Evolutionary conservation across 2,888 invertebrate species (phyloP).

Genomic region (Tenthredo mesomela): DNA sequence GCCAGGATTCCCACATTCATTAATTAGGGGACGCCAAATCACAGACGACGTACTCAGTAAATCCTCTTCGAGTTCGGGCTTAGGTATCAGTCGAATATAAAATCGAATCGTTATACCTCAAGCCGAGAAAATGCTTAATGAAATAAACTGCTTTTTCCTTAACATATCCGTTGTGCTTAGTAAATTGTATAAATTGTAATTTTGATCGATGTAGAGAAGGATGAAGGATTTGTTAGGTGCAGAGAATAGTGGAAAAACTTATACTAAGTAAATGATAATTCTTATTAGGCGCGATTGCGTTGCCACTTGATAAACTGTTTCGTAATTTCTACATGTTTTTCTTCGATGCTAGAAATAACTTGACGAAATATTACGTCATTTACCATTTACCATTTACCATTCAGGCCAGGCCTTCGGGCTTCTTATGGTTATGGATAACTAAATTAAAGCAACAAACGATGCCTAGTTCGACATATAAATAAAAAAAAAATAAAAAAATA

Average conservation of each 20-base stretch:
- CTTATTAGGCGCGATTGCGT: conserved; percentile 42
- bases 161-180: conserved; percentile 43
- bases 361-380: conserved; percentile 32
- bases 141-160: conserved; percentile 36
- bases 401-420: conserved; percentile 26
- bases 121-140: conserved; percentile 54
- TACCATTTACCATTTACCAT: conserved; percentile 8
- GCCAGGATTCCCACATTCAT: conserved; percentile 61
- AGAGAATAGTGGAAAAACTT: background rate
- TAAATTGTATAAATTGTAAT: conserved; percentile 35
- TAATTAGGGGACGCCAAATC: conserved; percentile 40
- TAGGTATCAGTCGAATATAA: background rate
- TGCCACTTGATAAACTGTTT: conserved; percentile 37
- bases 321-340: conserved; percentile 43
- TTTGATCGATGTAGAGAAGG: conserved; percentile 33
- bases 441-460: conserved; percentile 25
- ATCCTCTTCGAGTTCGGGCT: conserved; percentile 4
- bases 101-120: conserved; percentile 27
- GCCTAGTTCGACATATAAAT: background rate
- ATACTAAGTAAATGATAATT: conserved; percentile 33
- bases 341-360: conserved; percentile 39
- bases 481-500: background rate
- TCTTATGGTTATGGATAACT: conserved; percentile 28
- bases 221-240: conserved; percentile 5
- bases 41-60: conserved; percentile 40